Evolutionary conservation across 2,797 vertebrate genomes (phyloP), one percentile per base, ranked within the genome.

Genomic region (Mus caroli): DNA sequence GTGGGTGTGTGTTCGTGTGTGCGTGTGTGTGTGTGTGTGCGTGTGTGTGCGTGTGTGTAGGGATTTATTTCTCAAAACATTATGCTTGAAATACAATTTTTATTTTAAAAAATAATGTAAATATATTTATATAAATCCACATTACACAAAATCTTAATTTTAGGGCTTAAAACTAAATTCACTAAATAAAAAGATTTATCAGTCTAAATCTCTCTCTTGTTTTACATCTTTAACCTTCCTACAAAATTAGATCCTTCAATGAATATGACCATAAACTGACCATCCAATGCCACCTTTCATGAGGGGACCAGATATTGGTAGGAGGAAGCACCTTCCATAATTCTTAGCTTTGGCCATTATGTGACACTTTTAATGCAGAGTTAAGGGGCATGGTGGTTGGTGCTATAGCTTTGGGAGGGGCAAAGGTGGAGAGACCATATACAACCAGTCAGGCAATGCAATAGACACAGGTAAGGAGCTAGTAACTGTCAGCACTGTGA

Each of bases 301-400:
- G 7, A 58, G 20, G 12, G 62, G 40, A 86, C 40, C 80, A 89
- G 9, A 79, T 9, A 46, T 28, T 90, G 43, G 20, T 77, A 4
- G 90, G 28, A 90, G 94, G 95, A 82, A 87, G 37, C 78, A 26
- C 24, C 95, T 85, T 73, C 94, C 37, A 93, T 82, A 97, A 54
- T 96, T 97, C 77, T 92, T 92, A 83, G 34, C 82, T 97, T 93
- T 92, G 97, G 78, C 93, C 93, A 96, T 94, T 94, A 97, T 97
- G 95, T 97, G 95, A 92, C 96, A 96, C 92, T 96, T 92, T 95
- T 95, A 97, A 97, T 94, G 94, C 90, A 93, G 92, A 95, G 82
- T 92, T 78, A 95, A 84, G 11, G 93, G 50, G 60, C 46, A 64
- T 11, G 69, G 67, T 92, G 87, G 88, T 83, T 56, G 75, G 58